Evolutionary conservation across 2,888 invertebrate genomes (phyloP), one percentile per base, ranked within the genome.

Genomic region (Tenthredo notha): DNA sequence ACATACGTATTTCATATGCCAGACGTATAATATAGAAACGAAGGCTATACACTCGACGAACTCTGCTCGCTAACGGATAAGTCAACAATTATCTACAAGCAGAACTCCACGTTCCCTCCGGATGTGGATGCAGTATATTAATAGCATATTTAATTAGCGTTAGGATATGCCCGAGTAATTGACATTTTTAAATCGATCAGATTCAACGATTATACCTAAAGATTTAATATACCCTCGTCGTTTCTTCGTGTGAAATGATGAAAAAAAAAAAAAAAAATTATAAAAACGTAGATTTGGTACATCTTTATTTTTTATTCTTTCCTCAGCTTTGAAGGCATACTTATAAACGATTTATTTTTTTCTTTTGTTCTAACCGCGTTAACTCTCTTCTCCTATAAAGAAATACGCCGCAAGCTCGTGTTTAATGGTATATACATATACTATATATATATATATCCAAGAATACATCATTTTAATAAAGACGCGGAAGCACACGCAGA

Each of bases 41-140:
- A 12, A 21, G 40, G 43, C 74, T 43, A 12, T 43, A 74, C 40
- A 50, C 25, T 54, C 50, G 61, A 80, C 50, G 15, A 61, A 61
- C 80, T 80, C n/a, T 9, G 37, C 50, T 80, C 77, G 61, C 80
- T 80, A 61, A 80, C 80, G 58, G 80, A 80, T 80, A 80, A 80
- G 80, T 80, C 80, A 80, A 80, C 80, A 80, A 80, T 80, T 80
- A 58, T 29, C 47, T 61, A 67, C 18, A 10, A 15, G 67, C 67
- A 67, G 67, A 67, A 33, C 29, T n/a, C 37, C 29, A 18, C n/a
- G 33, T 70, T 70, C 37, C 70, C 72, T 74, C 72, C 72, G 72
- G 72, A 74, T 50, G 77, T 77, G 54, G 50, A 77, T 50, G 9
- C 75, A 18, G 29, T 50, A 21, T 50, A 77, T 77, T 50, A 25